Base-by-base conservation (phyloP, 2,888 invertebrate species). In the Monochamus alternatus region DNA sequence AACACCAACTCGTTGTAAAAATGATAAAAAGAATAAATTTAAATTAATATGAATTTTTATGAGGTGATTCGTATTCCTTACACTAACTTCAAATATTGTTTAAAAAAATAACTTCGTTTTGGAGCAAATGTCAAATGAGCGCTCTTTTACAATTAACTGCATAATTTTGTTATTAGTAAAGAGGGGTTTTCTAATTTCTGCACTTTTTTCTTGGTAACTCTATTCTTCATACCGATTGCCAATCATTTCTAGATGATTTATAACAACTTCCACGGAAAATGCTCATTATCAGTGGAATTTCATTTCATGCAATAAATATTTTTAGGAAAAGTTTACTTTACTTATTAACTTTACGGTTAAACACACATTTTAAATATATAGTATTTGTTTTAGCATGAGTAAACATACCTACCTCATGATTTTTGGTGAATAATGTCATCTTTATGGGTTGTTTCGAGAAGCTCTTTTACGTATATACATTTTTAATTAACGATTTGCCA, bases 261-360 rank as follows among this genome's bases (percentile, higher is more conserved):
- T 38, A 4, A 38, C 7, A 38, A 5, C 38, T 38, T 38, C 38
- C 2, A 38, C 38, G 31, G 32, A n/a, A 5, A 64, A 32, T 64
- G 9, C 10, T 14, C 22, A 44, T 60, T 32, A 32, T 22, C 1
- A 1, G 0, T 22, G 22, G 22, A 22, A 22, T 60, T 31, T 59
- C 12, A 60, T 52, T 52, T 12, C 43, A 1, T 38, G 38, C 38
- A 38, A 38, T 38, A 51, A 51, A 31, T 67, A 68, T 68, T 59
- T 59, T 68, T 22, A 12, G 0, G 59, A 68, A 68, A 59, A 22
- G 68, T 68, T 68, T 59, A 59, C 58, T 44, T 67, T 58, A 30
- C 3, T 59, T 38, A 59, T 68, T 68, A 58, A 68, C 55, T 43
- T 58, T 14, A 68, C 58, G 58, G 32, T 22, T 30, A 59, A 43